A percentile compares a stretch with the other conserved stretches of the same genome.
phyloP scores from a whole-genome alignment of 2,113 vertebrate genomes.

The Seriola quinqueradiata region DNA sequence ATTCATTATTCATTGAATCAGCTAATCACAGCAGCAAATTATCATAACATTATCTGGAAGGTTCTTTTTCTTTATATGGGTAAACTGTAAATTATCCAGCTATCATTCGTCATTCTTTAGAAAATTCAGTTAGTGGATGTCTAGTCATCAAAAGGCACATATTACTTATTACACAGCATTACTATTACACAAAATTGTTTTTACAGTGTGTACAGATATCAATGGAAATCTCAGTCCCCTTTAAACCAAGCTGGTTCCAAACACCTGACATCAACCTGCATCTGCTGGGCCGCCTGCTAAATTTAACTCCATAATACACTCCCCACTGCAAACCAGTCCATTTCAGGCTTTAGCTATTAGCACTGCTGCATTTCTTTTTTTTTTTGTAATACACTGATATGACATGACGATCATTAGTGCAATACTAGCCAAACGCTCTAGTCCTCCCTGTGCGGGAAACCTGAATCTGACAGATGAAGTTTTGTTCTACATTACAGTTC shows the following conservation, averaged over 20 bases:
- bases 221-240: background rate
- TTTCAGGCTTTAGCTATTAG: background rate
- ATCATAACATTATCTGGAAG: background rate
- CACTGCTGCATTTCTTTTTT: background rate
- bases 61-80: background rate
- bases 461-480: slow-evolving; percentile 74
- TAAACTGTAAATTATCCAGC: background rate
- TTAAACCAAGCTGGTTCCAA: background rate
- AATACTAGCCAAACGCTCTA: background rate
- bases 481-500: slow-evolving; percentile 47
- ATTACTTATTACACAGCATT: background rate
- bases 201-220: background rate
- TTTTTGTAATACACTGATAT: background rate
- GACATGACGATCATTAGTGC: background rate
- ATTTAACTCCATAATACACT: background rate
- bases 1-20: background rate
- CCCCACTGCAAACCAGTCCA: background rate
- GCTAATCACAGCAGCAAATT: background rate
- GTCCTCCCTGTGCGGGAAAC: background rate
- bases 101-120: background rate
- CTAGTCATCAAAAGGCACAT: background rate
- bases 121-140: background rate
- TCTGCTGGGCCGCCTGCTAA: background rate
- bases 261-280: background rate
- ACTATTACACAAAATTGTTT: background rate